Conservation (phyloP, 1,140 invertebrate species). For the Caerostris darwini region DNA sequence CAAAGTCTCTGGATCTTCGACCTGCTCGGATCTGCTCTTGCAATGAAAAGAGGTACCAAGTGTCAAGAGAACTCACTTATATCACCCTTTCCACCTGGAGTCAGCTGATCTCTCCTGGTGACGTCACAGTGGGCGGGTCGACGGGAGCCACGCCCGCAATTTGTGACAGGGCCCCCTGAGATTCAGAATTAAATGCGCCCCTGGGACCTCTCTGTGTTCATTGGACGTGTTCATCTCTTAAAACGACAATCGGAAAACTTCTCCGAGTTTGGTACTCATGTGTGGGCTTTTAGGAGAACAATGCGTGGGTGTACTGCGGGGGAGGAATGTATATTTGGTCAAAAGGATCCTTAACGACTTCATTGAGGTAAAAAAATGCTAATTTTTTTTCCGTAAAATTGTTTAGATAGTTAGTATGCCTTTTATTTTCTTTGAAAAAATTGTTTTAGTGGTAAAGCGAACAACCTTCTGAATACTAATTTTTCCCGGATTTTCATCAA, state of each 20-base stretch:
- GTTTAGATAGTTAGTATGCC: neutral
- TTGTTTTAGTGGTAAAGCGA: neutral
- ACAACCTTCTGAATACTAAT: too few species aligned
- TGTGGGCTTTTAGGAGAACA: neutral
- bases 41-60: conserved; percentile 25
- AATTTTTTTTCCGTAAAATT: neutral
- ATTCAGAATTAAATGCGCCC: conserved; percentile 4
- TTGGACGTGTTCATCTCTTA: conserved; percentile 6
- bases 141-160: conserved; percentile 9
- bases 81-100: conserved; percentile 24
- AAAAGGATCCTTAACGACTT: neutral
- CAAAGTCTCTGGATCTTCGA: neutral
- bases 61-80: conserved; percentile 43
- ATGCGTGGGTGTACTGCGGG: neutral
- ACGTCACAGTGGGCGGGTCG: conserved; percentile 37
- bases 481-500: too few species aligned
- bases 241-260: neutral
- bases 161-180: neutral
- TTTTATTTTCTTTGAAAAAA: neutral
- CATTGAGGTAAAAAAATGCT: too few species aligned
- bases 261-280: neutral
- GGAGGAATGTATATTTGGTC: neutral
- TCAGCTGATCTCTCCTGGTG: conserved; percentile 11
- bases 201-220: neutral
- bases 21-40: conserved; percentile 10